Base-by-base conservation (phyloP, 2,888 invertebrate species). In the Spicauda simplicius region DNA sequence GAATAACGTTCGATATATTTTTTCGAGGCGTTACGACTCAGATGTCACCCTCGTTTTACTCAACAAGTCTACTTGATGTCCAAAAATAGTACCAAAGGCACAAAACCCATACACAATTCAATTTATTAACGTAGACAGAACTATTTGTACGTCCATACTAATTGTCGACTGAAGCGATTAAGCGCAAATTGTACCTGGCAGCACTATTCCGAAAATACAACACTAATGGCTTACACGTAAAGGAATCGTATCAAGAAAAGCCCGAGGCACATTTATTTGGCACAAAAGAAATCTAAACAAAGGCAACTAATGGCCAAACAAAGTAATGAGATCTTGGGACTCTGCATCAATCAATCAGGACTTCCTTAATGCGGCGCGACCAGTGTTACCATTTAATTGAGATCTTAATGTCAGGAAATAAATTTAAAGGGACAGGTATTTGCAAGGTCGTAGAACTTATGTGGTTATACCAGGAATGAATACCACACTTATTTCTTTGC, bases 321-420 rank as follows among this genome's bases (percentile, higher is more conserved):
- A 74, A 71, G 76, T 81, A 85, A 85, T 82, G 78, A 82, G 81
- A 78, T 77, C 77, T 75, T 72, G 72, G 64, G 65, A 69, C 73
- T 72, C 80, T 82, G 84, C 80, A 74, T 83, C 50, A 50, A 50
- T 86, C 83, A 83, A 80, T 80, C 74, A 71, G 77, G 18, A 11
- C 18, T 50, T 18, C 50, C 50, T 50, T 50, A 50, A 50, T 50
- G 50, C 50, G 48, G 37, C 12, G 74, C 68, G 45, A 7, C 45
- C n/a, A 45, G 45, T 45, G 41, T 41, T 41, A 2, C 45, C n/a
- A 45, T 45, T 45, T n/a, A 45, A 45, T 45, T 45, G 45, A 45
- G 45, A n/a, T 45, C 45, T 45, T 45, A 45, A 45, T 45, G 45
- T n/a, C 0, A 6, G n/a, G n/a, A 6, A 45, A 45, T 45, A 45